phyloP scores from a whole-genome alignment of 2,888 invertebrate species.

The Sturmia bella region DNA sequence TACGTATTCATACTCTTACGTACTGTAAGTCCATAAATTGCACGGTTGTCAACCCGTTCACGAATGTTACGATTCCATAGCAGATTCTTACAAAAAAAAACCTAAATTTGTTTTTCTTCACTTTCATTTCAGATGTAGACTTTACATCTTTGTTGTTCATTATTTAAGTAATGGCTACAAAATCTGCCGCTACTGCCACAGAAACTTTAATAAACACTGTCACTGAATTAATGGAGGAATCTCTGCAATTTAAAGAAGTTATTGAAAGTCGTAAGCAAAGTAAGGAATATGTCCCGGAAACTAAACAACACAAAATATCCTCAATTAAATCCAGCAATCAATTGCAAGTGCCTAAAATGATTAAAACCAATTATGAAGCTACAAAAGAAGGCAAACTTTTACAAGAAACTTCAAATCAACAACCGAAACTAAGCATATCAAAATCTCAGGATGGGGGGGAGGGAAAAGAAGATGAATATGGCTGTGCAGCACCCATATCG shows the following conservation, averaged over 20 bases:
- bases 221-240: constrained; percentile 56
- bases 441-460: constrained; percentile 70
- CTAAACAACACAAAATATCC: constrained; percentile 24
- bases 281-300: constrained; percentile 18
- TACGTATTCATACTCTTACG: no score
- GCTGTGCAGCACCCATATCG: constrained; percentile 71
- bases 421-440: constrained; percentile 62
- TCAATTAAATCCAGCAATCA: constrained; percentile 8
- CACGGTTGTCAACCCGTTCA: no score
- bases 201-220: constrained; percentile 52
- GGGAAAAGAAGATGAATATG: constrained; percentile 58
- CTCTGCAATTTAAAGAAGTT: constrained; percentile 52
- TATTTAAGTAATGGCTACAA: constrained; percentile 53
- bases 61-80: no score
- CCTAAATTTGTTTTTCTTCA: not conserved
- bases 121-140: constrained; percentile 56
- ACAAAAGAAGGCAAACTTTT: constrained; percentile 20
- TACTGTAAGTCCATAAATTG: no score
- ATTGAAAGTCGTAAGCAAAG: constrained; percentile 44
- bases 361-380: constrained; percentile 43
- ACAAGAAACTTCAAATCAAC: constrained; percentile 32
- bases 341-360: constrained; percentile 47
- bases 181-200: constrained; percentile 54
- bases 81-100: no score
- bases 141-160: constrained; percentile 28